Evolutionary conservation across 2,888 invertebrate species (phyloP).

Genomic region (Prosapia bicincta): DNA sequence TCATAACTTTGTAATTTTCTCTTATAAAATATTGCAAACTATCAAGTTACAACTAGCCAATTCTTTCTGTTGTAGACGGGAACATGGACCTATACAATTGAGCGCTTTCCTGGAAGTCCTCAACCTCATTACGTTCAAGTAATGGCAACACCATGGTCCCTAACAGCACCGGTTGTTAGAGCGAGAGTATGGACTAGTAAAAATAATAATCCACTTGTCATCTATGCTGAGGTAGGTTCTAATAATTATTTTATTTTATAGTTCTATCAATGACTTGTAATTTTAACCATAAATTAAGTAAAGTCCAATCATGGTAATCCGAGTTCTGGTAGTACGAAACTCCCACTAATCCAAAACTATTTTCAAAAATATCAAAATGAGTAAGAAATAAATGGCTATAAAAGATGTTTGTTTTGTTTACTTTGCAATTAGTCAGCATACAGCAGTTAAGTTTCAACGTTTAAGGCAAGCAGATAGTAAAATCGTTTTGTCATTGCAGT

Average conservation of each 20-base stretch:
- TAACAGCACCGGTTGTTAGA: constrained; percentile 47
- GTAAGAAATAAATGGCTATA: too few relatives aligned
- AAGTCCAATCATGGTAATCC: neutral
- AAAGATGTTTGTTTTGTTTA: too few relatives aligned
- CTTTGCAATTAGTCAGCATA: too few relatives aligned
- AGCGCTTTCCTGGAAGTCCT: constrained; percentile 55
- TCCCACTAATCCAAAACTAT: too few relatives aligned
- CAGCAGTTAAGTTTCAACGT: too few relatives aligned
- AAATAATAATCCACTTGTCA: constrained; percentile 48
- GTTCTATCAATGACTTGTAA: neutral
- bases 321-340: neutral
- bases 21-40: too few relatives aligned
- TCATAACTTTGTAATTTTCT: too few relatives aligned
- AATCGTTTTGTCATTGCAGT: too few relatives aligned
- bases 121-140: constrained; percentile 60
- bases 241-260: neutral
- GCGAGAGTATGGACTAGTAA: constrained; percentile 51
- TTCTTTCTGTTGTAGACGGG: constrained; percentile 51
- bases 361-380: too few relatives aligned
- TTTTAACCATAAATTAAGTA: neutral
- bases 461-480: too few relatives aligned
- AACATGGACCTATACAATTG: constrained; percentile 57
- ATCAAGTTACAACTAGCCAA: too few relatives aligned
- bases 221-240: constrained; percentile 51
- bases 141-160: constrained; percentile 52